Base-by-base conservation (phyloP, 2,113 vertebrate species). In the Parotia lawesii region DNA sequence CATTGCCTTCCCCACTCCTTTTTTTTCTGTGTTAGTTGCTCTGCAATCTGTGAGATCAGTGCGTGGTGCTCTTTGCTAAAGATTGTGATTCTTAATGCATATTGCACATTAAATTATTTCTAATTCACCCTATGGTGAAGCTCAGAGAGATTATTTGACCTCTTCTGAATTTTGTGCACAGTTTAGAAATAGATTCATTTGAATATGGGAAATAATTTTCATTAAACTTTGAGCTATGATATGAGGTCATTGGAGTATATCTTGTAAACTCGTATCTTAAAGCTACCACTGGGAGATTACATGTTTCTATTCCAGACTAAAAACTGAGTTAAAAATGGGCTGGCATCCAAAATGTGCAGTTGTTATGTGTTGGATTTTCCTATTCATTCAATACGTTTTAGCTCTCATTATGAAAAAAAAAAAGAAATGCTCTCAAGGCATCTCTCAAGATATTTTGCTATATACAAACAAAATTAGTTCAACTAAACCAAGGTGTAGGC, bases 131-230 rank as follows among this genome's bases (percentile, higher is more conserved):
- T n/a, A 4, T 40, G 10, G 12, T 42, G 21, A 89, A 87, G 1
- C 2, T 90, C 56, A 48, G 7, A 4, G 1, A 75, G 17, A 81
- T 73, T 57, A 65, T 50, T 45, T 71, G 37, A 11, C 83, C 67
- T 12, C 4, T 64, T 67, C 61, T 50, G 7, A 35, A 3, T 74
- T 64, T 7, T 37, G 6, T 12, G 24, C 0, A 0, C 15, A 60
- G 33, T 28, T 71, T 72, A 47, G 76, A 88, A 75, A 50, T n/a
- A 2, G 3, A 42, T 60, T 45, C 1, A 54, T 58, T 42, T 85
- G 7, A 81, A 70, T 70, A 74, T 2, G 7, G 11, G 3, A 73
- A 56, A 73, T 37, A 77, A 48, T 57, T 71, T 85, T 82, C 35
- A 50, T n/a, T 66, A 74, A 53, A 87, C 6, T 48, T 22, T 66